Percentiles rank a stretch among this genome's conserved stretches.
These are phyloP conservation scores for Mesorhabditis spiculigera DNA, from an alignment of 2,888 invertebrate species.

Conservation along the genomic window DNA sequence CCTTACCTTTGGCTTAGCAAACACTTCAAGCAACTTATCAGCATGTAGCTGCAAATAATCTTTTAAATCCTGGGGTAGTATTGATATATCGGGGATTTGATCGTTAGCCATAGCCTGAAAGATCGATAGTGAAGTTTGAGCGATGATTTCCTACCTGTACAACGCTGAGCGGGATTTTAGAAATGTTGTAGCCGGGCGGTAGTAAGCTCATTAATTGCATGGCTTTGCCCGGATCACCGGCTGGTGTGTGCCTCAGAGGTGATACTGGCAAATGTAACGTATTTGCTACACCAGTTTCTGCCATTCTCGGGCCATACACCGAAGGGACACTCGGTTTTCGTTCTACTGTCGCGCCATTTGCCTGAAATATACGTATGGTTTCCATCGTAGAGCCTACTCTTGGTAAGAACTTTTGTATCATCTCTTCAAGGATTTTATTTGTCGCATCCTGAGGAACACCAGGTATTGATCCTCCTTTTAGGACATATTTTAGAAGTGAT, in stretches of 20 bases:
- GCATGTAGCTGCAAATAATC: neutral
- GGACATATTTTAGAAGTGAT: slow-evolving; percentile 27
- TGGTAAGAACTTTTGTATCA: no score
- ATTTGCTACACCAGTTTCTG: no score
- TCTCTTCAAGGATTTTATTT: slow-evolving; percentile 15
- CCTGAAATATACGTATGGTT: no score
- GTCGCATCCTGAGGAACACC: slow-evolving; percentile 38
- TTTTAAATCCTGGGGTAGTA: neutral
- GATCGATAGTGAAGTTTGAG: neutral
- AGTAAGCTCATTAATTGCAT: slow-evolving; percentile 13
- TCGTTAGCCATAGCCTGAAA: neutral
- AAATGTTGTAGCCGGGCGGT: slow-evolving; percentile 15
- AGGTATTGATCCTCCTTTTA: slow-evolving; percentile 45
- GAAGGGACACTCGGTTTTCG: no score
- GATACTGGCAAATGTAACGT: no score
- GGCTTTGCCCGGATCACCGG: neutral
- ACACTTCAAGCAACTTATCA: neutral
- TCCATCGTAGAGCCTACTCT: no score
- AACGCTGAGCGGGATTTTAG: slow-evolving; percentile 11
- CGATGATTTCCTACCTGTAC: neutral
- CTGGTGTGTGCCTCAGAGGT: no score
- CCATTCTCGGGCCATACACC: no score
- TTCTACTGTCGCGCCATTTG: no score
- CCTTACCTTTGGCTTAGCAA: neutral
- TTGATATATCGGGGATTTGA: neutral